Conservation (phyloP, 2,888 invertebrate genomes). For the Sericinus montela region DNA sequence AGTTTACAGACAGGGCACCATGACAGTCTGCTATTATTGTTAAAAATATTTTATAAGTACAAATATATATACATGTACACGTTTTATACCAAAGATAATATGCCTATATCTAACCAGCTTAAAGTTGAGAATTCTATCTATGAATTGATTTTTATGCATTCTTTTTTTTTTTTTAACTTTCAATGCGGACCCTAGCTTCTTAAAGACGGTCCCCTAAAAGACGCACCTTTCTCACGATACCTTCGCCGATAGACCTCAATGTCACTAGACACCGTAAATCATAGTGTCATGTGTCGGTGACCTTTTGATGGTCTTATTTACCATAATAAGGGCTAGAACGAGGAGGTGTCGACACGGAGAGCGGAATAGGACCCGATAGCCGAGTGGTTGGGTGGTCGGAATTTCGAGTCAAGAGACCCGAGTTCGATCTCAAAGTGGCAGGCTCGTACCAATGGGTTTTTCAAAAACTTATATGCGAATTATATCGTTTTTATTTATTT, state of each 20-base stretch:
- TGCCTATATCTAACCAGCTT: neutral
- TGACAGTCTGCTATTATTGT: too few species aligned
- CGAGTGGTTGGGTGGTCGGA: too few species aligned
- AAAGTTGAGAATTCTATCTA: neutral
- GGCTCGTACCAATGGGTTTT: too few species aligned
- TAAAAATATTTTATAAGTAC: too few species aligned
- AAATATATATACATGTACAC: too few species aligned
- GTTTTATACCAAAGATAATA: too few species aligned
- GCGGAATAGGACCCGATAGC: slow-evolving; percentile 36
- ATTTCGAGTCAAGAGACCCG: too few species aligned
- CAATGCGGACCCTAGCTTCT: slow-evolving; percentile 36
- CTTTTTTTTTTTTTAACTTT: slow-evolving; percentile 3
- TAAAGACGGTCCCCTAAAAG: slow-evolving; percentile 52
- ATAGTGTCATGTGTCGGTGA: slow-evolving; percentile 61
- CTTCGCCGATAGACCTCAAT: slow-evolving; percentile 65
- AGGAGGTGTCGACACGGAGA: slow-evolving; percentile 73
- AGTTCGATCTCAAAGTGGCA: too few species aligned
- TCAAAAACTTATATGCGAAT: too few species aligned
- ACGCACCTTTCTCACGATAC: slow-evolving; percentile 69
- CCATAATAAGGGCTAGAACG: slow-evolving; percentile 71
- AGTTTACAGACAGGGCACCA: too few species aligned
- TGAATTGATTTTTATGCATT: slow-evolving; percentile 11
- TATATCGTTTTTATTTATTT: too few species aligned
- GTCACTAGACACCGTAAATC: slow-evolving; percentile 71
- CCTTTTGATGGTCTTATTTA: slow-evolving; percentile 65